Percentiles rank a stretch among this genome's conserved stretches.
These are phyloP conservation scores for Cyprinodon diabolis DNA, from an alignment of 2,797 vertebrate genomes.

Conservation along the genomic window DNA sequence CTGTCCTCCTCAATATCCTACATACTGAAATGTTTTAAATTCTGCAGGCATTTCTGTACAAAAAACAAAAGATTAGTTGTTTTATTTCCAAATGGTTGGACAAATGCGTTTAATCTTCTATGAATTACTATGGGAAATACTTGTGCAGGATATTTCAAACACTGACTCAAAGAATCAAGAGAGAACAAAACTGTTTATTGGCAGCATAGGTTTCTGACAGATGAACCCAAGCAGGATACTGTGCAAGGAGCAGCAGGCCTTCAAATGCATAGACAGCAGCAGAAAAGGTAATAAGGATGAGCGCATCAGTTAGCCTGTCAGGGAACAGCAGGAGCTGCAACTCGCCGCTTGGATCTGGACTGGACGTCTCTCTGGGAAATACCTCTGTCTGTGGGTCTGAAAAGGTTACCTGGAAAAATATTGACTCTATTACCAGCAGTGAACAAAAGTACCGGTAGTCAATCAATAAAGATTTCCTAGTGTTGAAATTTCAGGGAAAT, in stretches of 20 bases:
- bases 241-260: constrained; percentile 17
- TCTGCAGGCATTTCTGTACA: not conserved
- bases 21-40: too few relatives aligned
- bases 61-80: not conserved
- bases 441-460: constrained; percentile 12
- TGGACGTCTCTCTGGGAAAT: constrained; percentile 85
- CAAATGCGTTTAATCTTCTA: not conserved
- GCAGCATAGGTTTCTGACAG: constrained; percentile 25
- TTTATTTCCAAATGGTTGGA: not conserved
- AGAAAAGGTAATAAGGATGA: constrained; percentile 21
- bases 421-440: constrained; percentile 20
- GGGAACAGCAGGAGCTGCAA: constrained; percentile 44
- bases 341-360: constrained; percentile 86
- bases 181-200: constrained; percentile 13
- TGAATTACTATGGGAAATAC: not conserved
- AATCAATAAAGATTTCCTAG: constrained; percentile 23
- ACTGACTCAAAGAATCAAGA: constrained; percentile 1
- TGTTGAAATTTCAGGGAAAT: constrained; percentile 14
- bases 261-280: constrained; percentile 19
- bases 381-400: constrained; percentile 83
- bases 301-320: constrained; percentile 14
- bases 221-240: constrained; percentile 24
- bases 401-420: constrained; percentile 85
- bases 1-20: too few relatives aligned
- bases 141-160: not conserved